These are phyloP conservation scores for Drosophila sproati DNA, from an alignment of 1,140 invertebrate genomes.

Conservation along the genomic window DNA sequence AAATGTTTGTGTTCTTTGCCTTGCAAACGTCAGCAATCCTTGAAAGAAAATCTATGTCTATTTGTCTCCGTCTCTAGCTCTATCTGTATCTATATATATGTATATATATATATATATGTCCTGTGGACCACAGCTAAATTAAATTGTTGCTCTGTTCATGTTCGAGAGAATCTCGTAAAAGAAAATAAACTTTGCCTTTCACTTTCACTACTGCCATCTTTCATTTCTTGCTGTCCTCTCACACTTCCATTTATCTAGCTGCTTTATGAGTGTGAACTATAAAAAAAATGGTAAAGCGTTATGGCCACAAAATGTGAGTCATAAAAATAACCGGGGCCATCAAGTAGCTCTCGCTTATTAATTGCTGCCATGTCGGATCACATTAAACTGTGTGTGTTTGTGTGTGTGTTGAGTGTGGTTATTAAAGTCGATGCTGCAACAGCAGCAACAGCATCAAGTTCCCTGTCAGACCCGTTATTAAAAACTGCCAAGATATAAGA, in stretches of 20 bases:
- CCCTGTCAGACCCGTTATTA: conserved; percentile 55
- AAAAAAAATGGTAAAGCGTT: conserved; percentile 63
- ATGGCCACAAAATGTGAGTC: conserved; percentile 29
- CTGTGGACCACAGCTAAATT: background rate
- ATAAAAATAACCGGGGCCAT: conserved; percentile 39
- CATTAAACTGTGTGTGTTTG: conserved; percentile 37
- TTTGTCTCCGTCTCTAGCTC: too few species aligned
- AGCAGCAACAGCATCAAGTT: conserved; percentile 36
- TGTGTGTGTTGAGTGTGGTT: conserved; percentile 49
- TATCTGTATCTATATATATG: too few species aligned
- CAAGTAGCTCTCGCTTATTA: conserved; percentile 58
- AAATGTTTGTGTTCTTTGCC: background rate
- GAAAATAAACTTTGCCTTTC: background rate
- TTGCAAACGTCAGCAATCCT: background rate
- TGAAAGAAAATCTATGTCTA: too few species aligned
- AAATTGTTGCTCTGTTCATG: background rate
- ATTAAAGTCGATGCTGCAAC: conserved; percentile 69
- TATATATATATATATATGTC: too few species aligned
- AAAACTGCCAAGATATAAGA: conserved; percentile 51
- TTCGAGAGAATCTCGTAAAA: background rate
- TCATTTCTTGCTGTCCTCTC: background rate
- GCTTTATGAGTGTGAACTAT: conserved; percentile 60
- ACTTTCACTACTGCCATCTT: too few species aligned
- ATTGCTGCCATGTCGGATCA: conserved; percentile 59
- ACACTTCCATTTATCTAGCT: conserved; percentile 38